These are phyloP conservation scores for Drosophila serrata DNA, from an alignment of 1,140 invertebrate genomes.

Conservation along the genomic window DNA sequence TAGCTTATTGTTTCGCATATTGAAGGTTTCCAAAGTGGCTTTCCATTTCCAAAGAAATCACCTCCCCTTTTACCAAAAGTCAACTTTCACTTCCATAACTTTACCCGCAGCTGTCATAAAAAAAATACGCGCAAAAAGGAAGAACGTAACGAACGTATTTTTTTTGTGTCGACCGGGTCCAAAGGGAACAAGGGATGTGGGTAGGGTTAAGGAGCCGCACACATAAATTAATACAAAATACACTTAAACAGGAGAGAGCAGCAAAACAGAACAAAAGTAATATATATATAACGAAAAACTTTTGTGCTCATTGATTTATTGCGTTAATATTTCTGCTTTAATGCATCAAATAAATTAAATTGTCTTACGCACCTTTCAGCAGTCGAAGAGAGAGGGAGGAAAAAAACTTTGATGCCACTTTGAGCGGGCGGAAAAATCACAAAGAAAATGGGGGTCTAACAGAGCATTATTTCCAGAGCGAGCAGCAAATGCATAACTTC, in stretches of 20 bases:
- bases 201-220: constrained; percentile 35
- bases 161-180: constrained; percentile 17
- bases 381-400: constrained; percentile 46
- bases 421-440: not conserved
- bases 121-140: constrained; percentile 53
- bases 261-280: constrained; percentile 22
- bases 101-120: constrained; percentile 69
- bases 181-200: constrained; percentile 8
- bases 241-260: constrained; percentile 28
- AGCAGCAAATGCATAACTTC: constrained; percentile 77
- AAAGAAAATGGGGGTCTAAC: not conserved
- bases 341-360: constrained; percentile 84
- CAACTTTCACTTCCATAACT: constrained; percentile 65
- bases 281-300: constrained; percentile 18
- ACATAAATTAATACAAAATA: constrained; percentile 79
- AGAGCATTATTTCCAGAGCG: constrained; percentile 39
- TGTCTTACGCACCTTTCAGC: constrained; percentile 80
- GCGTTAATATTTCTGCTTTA: constrained; percentile 82
- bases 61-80: constrained; percentile 27
- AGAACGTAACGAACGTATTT: constrained; percentile 19
- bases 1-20: constrained; percentile 2
- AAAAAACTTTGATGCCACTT: constrained; percentile 69
- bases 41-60: constrained; percentile 1
- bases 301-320: constrained; percentile 77
- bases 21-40: constrained; percentile 5